Base-by-base conservation (phyloP, 92 coral and sea anemone genomes). In the Palythoa heliodiscus region DNA sequence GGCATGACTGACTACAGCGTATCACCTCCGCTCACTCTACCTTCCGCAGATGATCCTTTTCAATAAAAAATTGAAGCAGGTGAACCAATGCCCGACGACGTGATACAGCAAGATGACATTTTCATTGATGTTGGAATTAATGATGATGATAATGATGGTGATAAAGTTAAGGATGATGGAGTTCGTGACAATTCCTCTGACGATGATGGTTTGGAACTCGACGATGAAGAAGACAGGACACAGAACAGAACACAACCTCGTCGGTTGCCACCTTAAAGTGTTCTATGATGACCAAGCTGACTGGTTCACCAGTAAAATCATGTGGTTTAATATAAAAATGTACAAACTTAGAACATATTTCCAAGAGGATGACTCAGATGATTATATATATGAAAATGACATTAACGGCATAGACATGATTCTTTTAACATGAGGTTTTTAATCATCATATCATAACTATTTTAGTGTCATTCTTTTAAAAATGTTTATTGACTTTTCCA, bases 171-270 rank as follows among this genome's bases (percentile, higher is more conserved):
- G 57, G 15, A 53, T 53, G 9, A 53, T 53, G 58, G 58, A 53
- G 58, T 16, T 53, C 58, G 58, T 53, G 58, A 7, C 58, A 53
- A 53, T 53, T 53, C 58, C 58, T 53, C 11, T 53, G 11, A 53
- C 58, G 58, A 53, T 16, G 58, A 53, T 16, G 58, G 9, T 53
- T 53, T 53, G 58, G 58, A 53, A 53, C 58, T 53, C 58, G 58
- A 3, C 15, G 58, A 53, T 54, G 11, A 54, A 54, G 11, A 5
- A 54, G 60, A 54, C 60, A 54, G 60, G 60, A 54, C 60, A 0
- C n/a, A n/a, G n/a, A 57, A 58, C 64, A 58, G n/a, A 58, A 58
- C 64, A 58, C 64, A 58, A 58, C 64, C 64, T 58, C 64, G n/a
- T 58, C 64, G 64, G 64, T 58, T 58, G 22, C 64, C 64, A 58